Evolutionary conservation across 1,140 invertebrate genomes (phyloP).

Genomic region (Bombus polaris): DNA sequence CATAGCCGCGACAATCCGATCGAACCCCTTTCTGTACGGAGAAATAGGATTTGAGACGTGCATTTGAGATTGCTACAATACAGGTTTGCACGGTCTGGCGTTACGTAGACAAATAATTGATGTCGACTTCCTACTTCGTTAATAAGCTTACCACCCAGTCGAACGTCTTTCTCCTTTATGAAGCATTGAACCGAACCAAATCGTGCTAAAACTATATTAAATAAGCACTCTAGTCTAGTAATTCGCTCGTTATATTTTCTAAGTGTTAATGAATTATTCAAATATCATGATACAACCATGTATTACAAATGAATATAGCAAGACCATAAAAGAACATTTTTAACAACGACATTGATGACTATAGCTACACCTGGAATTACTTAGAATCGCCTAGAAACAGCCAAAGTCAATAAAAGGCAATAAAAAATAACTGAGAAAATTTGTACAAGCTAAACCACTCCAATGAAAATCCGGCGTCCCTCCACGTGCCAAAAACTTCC

Average conservation of each 20-base stretch:
- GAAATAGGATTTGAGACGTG: conserved; percentile 19
- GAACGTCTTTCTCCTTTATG: neutral
- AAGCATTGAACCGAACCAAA: neutral
- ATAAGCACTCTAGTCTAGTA: too few species aligned
- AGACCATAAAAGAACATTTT: neutral
- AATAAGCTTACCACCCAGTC: neutral
- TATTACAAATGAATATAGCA: too few species aligned
- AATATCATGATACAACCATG: too few species aligned
- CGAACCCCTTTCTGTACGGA: neutral
- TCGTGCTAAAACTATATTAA: neutral
- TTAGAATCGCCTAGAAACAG: too few species aligned
- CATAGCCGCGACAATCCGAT: conserved; percentile 27
- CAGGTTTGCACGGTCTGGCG: too few species aligned
- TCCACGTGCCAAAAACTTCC: neutral
- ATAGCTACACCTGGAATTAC: too few species aligned
- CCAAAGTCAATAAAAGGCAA: too few species aligned
- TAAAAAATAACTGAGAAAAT: too few species aligned
- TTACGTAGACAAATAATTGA: neutral
- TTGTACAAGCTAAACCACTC: too few species aligned
- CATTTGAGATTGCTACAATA: neutral
- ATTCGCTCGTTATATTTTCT: too few species aligned
- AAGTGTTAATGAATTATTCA: too few species aligned
- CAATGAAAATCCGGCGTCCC: neutral
- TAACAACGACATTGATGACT: too few species aligned
- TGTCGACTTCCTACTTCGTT: neutral